phyloP scores from a whole-genome alignment of 2,888 invertebrate species.

The Agonopterix arenella region DNA sequence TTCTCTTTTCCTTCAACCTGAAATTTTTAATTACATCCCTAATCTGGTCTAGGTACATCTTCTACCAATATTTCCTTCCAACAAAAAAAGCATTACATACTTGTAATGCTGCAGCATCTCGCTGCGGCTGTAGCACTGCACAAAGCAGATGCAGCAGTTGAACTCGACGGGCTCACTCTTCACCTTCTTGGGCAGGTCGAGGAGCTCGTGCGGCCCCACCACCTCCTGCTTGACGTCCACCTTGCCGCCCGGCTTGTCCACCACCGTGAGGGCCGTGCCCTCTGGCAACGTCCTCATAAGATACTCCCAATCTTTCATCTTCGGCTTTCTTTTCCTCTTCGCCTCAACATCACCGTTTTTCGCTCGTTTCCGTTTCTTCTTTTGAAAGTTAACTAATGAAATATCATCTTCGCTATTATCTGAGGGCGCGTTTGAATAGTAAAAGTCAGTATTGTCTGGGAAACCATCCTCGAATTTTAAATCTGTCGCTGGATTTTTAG shows the following conservation, averaged over 20 bases:
- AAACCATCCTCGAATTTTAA: conserved; percentile 46
- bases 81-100: conserved; percentile 26
- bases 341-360: conserved; percentile 23
- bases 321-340: conserved; percentile 31
- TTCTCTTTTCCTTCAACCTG: no score
- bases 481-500: conserved; percentile 19
- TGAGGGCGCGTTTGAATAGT: conserved; percentile 23
- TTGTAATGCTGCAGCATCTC: conserved; percentile 61
- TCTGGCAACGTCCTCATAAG: conserved; percentile 27
- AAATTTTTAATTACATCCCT: no score
- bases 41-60: no score
- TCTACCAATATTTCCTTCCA: no score
- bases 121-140: conserved; percentile 31
- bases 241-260: conserved; percentile 14
- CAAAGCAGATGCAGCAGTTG: conserved; percentile 60
- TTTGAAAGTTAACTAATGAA: conserved; percentile 44
- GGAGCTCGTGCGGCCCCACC: not conserved
- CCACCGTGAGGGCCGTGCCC: conserved; percentile 20
- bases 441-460: conserved; percentile 3
- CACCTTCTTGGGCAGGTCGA: conserved; percentile 14
- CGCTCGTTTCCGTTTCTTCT: conserved; percentile 35
- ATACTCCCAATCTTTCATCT: conserved; percentile 26
- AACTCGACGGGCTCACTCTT: conserved; percentile 33
- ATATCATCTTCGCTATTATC: conserved; percentile 53
- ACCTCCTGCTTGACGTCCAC: conserved; percentile 20